These are phyloP conservation scores for Haemorhous mexicanus DNA, from an alignment of 2,113 vertebrate genomes.

Conservation along the genomic window DNA sequence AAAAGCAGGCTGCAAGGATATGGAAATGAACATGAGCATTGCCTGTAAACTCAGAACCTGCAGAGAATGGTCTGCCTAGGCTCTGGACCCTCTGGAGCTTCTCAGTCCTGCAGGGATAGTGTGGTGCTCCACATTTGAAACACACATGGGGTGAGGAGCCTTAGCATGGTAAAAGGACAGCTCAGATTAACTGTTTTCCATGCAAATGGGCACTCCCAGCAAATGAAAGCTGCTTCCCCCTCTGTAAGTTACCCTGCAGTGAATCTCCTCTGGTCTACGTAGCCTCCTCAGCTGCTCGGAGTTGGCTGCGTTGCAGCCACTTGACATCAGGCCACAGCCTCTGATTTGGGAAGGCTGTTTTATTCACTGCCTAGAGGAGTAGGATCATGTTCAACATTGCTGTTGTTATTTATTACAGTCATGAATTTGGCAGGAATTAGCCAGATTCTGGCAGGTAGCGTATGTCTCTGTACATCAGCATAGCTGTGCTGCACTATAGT, in stretches of 20 bases:
- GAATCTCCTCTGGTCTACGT: neutral
- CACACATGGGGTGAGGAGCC: neutral
- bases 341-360: conserved; percentile 15
- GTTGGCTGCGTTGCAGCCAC: conserved; percentile 1
- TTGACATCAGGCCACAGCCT: conserved; percentile 12
- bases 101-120: neutral
- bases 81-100: neutral
- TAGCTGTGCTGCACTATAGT: neutral
- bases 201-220: neutral
- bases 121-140: neutral
- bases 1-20: neutral
- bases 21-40: neutral
- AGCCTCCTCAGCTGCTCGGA: conserved; percentile 2
- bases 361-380: conserved; percentile 30
- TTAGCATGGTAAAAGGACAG: neutral
- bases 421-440: conserved; percentile 48
- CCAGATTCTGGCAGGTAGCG: conserved; percentile 26
- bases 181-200: neutral
- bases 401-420: conserved; percentile 50
- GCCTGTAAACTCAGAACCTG: neutral
- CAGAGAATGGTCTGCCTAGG: neutral
- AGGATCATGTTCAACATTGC: conserved; percentile 12
- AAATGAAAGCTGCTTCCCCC: neutral
- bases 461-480: neutral
- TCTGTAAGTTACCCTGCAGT: neutral